Percentiles rank a stretch among this genome's conserved stretches.
These are phyloP conservation scores for Palythoa heliodiscus DNA, from an alignment of 92 coral and sea anemone species.

Conservation along the genomic window DNA sequence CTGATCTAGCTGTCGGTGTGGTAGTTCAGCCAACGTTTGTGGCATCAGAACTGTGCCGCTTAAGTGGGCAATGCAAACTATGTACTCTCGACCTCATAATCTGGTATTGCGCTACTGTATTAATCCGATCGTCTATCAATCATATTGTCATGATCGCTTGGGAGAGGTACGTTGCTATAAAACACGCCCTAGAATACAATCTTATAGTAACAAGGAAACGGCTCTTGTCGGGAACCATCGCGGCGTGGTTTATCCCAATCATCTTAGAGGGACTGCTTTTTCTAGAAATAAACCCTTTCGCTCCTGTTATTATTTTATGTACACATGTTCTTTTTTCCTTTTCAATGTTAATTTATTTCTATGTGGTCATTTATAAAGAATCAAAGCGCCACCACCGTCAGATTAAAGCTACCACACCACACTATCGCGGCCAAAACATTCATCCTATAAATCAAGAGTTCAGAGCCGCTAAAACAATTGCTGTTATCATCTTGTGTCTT, in stretches of 20 bases:
- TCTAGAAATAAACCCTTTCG: neutral
- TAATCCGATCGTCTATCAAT: neutral
- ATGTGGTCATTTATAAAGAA: neutral
- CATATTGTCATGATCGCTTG: neutral
- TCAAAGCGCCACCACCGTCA: neutral
- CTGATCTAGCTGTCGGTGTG: neutral
- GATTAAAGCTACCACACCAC: neutral
- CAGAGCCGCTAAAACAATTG: no score
- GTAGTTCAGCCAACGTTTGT: neutral
- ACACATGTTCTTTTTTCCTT: neutral
- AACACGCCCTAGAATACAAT: neutral
- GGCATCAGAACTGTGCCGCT: neutral
- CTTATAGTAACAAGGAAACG: neutral
- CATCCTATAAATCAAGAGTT: no score
- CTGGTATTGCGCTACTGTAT: neutral
- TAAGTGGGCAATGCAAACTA: neutral
- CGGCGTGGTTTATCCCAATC: neutral
- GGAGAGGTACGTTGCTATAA: neutral
- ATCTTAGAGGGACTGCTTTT: neutral
- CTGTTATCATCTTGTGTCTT: no score
- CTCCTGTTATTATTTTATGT: neutral
- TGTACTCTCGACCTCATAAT: neutral
- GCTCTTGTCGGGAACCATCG: neutral
- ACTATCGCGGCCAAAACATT: no score
- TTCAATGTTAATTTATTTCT: neutral